A percentile compares a stretch with the other conserved stretches of the same genome.
These are phyloP conservation scores for Aegotheles bennettii DNA, from an alignment of 2,113 vertebrate genomes.

Conservation along the genomic window DNA sequence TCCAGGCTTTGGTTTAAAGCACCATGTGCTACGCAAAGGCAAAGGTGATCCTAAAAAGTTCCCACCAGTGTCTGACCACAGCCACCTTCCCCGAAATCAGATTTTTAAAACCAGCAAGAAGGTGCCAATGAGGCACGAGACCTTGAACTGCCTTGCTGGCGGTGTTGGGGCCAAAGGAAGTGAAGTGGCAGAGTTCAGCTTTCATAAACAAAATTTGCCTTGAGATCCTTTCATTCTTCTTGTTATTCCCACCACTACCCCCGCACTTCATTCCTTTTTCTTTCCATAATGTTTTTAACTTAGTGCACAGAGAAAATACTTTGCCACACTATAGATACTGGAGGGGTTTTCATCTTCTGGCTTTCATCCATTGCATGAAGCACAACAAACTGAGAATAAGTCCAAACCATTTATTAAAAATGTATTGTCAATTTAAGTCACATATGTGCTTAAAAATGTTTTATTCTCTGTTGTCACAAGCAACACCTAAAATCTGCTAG, in stretches of 20 bases:
- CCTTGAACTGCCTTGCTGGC: neutral
- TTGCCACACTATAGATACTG: neutral
- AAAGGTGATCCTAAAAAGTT: neutral
- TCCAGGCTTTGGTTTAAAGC: neutral
- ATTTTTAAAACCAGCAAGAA: neutral
- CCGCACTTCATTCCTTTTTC: neutral
- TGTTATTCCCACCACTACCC: neutral
- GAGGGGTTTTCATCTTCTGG: neutral
- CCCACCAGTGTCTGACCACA: neutral
- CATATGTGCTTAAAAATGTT: neutral
- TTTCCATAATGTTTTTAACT: neutral
- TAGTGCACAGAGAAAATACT: neutral
- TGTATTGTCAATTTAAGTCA: neutral
- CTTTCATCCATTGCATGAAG: neutral
- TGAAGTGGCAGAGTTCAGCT: neutral
- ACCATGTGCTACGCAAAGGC: fast-evolving
- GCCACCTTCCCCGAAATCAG: fast-evolving
- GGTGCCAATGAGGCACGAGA: neutral
- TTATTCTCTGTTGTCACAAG: neutral
- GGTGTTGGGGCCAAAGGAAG: neutral
- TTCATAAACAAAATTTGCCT: neutral
- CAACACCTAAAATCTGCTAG: neutral
- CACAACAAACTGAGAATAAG: neutral
- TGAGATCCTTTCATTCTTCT: neutral
- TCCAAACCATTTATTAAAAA: slow-evolving; percentile 4